A percentile compares a stretch with the other conserved stretches of the same genome.
phyloP scores from a whole-genome alignment of 2,113 vertebrate genomes.

The Phoxinus phoxinus region DNA sequence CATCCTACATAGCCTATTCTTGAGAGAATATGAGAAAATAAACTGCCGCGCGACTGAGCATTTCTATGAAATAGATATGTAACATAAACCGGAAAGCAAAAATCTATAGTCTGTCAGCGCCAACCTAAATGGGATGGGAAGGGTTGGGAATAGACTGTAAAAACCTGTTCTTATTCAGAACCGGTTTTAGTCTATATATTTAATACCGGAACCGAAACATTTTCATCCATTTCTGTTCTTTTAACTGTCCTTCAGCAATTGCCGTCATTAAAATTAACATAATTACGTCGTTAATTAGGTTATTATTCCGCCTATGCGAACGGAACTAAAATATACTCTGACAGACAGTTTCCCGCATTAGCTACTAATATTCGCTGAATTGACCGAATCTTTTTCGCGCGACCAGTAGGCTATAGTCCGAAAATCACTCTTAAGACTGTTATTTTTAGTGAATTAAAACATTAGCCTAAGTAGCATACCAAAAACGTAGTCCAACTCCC shows the following conservation, averaged over 20 bases:
- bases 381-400: not conserved
- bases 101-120: conserved; percentile 2
- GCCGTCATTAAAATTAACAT: not conserved
- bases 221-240: not conserved
- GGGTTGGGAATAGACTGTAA: conserved; percentile 24
- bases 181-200: not conserved
- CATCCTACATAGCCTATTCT: not conserved
- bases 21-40: not conserved
- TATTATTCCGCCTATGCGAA: not conserved
- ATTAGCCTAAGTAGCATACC: not conserved
- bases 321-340: not conserved
- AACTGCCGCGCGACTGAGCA: not conserved
- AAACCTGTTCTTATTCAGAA: not conserved
- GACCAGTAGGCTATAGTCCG: not conserved
- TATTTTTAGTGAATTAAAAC: not conserved
- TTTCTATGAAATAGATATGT: conserved; percentile 7
- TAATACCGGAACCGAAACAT: not conserved
- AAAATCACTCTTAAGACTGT: not conserved
- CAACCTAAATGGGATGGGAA: conserved; percentile 37
- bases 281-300: not conserved
- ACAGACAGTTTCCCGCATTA: not conserved
- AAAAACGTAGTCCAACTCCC: not conserved
- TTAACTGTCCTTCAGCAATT: not conserved
- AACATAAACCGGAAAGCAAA: not conserved
- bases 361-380: not conserved